Evolutionary conservation across 2,113 vertebrate genomes (phyloP), one percentile per base, ranked within the genome.

Genomic region (Delphinapterus leucas): DNA sequence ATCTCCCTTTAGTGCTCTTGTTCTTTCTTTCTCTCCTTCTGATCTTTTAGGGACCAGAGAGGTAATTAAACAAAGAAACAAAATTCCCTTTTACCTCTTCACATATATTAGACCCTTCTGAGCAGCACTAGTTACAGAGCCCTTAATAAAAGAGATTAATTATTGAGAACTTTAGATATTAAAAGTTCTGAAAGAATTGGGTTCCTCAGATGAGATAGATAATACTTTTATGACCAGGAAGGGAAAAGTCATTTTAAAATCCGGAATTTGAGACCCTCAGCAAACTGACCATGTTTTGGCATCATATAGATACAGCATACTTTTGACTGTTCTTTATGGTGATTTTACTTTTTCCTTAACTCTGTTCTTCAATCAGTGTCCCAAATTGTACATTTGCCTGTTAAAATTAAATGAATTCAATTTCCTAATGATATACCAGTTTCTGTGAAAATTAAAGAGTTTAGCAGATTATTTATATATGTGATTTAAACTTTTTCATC

Each of bases 301-400:
- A 76, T 49, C 53, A 63, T 71, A 9, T 83, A 84, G 26, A 61
- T 61, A 71, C 1, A 68, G 6, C 38, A 76, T 94, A 92, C n/a
- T 44, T 95, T 90, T 81, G 33, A 47, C 18, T 53, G 20, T 82
- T 41, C 28, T 89, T 92, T 85, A 84, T 71, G 63, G 17, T 79
- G 26, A 80, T 88, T 91, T 88, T 95, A 93, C 71, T 71, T 95
- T 81, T 92, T 80, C 44, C 12, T 80, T 93, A 88, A 79, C 9
- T 88, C 41, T 74, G 2, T 90, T 87, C 36, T 88, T 79, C 38
- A 85, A 1, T 96, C 61, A 41, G 11, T 65, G 18, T 55, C 58
- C 55, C 14, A 28, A 55, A 14, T 67, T 77, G 2, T 94, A 79
- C 8, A 31, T 79, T 49, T 87, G 53, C 36, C 21, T 88, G 58